phyloP scores from a whole-genome alignment of 2,113 vertebrate genomes.

The Anseranas semipalmata region DNA sequence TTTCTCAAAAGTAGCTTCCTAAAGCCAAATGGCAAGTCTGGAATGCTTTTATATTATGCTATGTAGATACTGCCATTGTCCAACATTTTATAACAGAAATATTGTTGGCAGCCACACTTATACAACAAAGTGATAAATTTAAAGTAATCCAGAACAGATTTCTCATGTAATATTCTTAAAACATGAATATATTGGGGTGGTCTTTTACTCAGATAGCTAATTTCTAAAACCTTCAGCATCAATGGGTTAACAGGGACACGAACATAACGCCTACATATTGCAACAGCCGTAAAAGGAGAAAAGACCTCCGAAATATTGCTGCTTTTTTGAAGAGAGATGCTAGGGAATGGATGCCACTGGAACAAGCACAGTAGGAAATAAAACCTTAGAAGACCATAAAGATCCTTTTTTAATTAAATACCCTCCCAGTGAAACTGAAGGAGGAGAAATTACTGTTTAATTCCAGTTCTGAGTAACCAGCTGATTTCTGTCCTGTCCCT shows the following conservation, averaged over 20 bases:
- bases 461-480: background rate
- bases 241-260: background rate
- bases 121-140: background rate
- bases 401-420: background rate
- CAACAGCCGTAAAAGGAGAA: background rate
- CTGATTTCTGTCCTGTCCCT: background rate
- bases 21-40: background rate
- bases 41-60: background rate
- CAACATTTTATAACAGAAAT: background rate
- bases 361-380: background rate
- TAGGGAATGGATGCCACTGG: background rate
- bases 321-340: background rate
- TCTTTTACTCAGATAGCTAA: background rate
- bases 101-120: background rate
- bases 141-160: slow-evolving; percentile 12
- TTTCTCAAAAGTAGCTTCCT: background rate
- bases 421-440: background rate
- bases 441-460: background rate
- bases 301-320: background rate
- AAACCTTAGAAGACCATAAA: background rate
- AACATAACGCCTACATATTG: background rate
- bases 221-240: background rate
- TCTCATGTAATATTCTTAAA: background rate
- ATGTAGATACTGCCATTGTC: background rate
- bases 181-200: background rate